phyloP scores from a whole-genome alignment of 2,113 vertebrate species.

The Channa argus region DNA sequence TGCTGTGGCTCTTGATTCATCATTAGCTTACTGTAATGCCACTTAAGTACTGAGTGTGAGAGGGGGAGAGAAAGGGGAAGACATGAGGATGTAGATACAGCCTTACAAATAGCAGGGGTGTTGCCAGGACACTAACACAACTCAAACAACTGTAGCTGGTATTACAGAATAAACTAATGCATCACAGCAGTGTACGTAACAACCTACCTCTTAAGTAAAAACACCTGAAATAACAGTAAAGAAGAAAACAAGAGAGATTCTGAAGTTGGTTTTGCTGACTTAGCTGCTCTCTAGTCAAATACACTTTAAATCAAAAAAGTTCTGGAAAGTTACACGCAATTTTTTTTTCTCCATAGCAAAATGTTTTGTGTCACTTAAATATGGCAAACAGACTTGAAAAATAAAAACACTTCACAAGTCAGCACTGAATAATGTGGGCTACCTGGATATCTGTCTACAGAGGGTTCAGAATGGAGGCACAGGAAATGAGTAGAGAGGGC shows the following conservation, averaged over 20 bases:
- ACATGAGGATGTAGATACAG: conserved; percentile 19
- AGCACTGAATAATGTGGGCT: conserved; percentile 23
- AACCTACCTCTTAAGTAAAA: background rate
- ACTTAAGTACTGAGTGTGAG: conserved; percentile 59
- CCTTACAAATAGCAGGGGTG: conserved; percentile 24
- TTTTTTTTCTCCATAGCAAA: background rate
- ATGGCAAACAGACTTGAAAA: background rate
- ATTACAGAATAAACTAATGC: conserved; percentile 28
- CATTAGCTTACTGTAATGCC: conserved; percentile 74
- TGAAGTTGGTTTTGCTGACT: conserved; percentile 4
- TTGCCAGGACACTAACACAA: conserved; percentile 26
- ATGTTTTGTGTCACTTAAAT: conserved; percentile 2
- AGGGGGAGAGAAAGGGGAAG: conserved; percentile 18
- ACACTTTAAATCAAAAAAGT: background rate
- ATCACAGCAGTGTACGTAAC: conserved; percentile 9
- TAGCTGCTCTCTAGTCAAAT: background rate
- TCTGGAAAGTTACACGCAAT: background rate
- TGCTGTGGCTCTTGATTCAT: conserved; percentile 47
- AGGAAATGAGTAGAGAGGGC: conserved; percentile 74
- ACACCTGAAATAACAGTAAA: conserved; percentile 1
- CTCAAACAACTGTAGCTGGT: conserved; percentile 34
- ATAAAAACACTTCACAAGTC: background rate
- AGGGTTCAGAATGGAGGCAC: conserved; percentile 54
- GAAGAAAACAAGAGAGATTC: conserved; percentile 1
- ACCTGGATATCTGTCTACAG: conserved; percentile 47